Conservation (phyloP, 2,888 invertebrate species). For the Caenorhabditis virilis region DNA sequence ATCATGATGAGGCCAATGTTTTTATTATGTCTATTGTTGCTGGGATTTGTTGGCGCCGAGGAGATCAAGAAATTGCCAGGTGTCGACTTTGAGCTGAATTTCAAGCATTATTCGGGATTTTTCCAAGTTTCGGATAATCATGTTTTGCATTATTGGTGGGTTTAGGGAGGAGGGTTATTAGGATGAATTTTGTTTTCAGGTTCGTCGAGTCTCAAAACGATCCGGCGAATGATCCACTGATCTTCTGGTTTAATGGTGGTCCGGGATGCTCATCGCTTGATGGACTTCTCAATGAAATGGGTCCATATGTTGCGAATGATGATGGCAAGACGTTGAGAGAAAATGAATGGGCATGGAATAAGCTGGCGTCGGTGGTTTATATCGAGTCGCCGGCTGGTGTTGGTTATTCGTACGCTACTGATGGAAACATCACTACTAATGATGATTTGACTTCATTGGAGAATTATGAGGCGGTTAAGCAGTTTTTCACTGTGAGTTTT, state of each 20-base stretch:
- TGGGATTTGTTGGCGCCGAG: too few relatives aligned
- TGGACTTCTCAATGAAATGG: conserved; percentile 71
- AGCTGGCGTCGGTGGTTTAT: conserved; percentile 71
- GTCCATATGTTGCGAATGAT: conserved; percentile 69
- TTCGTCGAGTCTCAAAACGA: conserved; percentile 66
- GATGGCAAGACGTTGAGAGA: conserved; percentile 64
- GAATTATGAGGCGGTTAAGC: conserved; percentile 71
- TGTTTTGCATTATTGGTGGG: conserved; percentile 71
- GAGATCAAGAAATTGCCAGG: conserved; percentile 63
- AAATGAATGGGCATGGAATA: conserved; percentile 69
- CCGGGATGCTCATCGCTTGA: conserved; percentile 71
- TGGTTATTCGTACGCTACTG: conserved; percentile 72
- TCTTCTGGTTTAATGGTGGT: conserved; percentile 69
- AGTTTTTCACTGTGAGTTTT: conserved; percentile 69
- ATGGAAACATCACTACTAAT: conserved; percentile 69
- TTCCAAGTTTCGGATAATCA: conserved; percentile 69
- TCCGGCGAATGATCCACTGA: conserved; percentile 60
- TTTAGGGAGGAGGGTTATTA: not conserved
- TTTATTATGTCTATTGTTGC: too few relatives aligned
- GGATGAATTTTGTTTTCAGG: conserved; percentile 24
- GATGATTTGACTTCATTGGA: conserved; percentile 69
- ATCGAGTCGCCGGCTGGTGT: conserved; percentile 73
- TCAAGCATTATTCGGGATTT: conserved; percentile 67
- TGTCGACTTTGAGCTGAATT: conserved; percentile 58
- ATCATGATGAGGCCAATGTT: too few relatives aligned